Base-by-base conservation (phyloP, 2,797 vertebrate genomes). In the Sebastes trivittatus region DNA sequence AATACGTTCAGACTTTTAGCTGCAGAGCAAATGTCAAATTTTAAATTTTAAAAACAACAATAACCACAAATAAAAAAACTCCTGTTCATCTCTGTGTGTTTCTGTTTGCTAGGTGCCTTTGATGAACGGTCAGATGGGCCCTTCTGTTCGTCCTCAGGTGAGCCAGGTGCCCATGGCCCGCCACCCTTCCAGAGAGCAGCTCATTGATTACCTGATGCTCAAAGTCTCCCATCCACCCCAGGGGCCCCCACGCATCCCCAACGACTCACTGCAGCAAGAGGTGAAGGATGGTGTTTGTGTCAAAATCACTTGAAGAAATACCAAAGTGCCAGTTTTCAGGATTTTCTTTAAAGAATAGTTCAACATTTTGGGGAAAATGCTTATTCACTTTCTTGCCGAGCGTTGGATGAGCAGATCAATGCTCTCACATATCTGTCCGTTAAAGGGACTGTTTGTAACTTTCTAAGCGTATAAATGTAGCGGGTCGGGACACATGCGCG, bases 141-240 rank as follows among this genome's bases (percentile, higher is more conserved):
- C 97, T 46, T 87, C 97, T 69, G 94, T 94, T 62, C 97, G 97
- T 93, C 92, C 97, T 85, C 96, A 96, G 81, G 93, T 96, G 95
- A 97, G 93, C 92, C 97, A 97, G 94, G 80, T 94, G 0, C 8
- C 93, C 73, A 97, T 99, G 91, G 97, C 94, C 71, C 98, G 98
- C 73, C 97, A 98, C 93, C 97, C 97, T 2, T 98, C 98, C 93
- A 95, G 97, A 94, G 98, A 99, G 89, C 97, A 99, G 94, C 95
- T 99, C 89, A 98, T 99, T 52, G 98, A 99, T 94, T 99, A 98
- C 89, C 94, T 98, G 93, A 98, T 98, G 97, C 95, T 98, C 88
- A 99, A 99, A 95, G 98, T 98, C 87, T 97, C 97, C 82, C 97
- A 95, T 79, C 97, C 96, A 87, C 90, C 97, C 29, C 97, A 95